Conservation (phyloP, 2,113 vertebrate genomes). For the Crotalus viridis region DNA sequence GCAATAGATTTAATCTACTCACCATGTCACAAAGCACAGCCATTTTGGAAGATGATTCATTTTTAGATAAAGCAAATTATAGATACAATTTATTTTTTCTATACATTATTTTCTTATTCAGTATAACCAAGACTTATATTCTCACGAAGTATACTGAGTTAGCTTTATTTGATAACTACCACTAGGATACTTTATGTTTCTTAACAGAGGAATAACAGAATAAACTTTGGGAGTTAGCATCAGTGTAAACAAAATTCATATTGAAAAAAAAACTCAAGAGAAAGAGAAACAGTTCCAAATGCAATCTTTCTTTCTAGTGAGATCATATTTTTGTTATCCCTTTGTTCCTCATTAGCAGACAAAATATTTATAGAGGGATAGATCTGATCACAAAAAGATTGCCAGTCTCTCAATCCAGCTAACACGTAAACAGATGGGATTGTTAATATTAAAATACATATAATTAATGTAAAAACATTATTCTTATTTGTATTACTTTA, state of each 20-base stretch:
- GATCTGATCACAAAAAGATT: neutral
- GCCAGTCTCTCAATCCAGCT: neutral
- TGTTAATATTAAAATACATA: neutral
- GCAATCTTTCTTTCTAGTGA: neutral
- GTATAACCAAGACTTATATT: no score
- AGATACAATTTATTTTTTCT: no score
- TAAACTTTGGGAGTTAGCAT: no score
- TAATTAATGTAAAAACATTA: neutral
- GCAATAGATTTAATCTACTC: neutral
- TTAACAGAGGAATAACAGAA: no score
- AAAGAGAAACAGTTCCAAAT: neutral
- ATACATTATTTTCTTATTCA: no score
- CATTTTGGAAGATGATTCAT: no score
- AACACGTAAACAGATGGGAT: neutral
- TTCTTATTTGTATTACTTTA: neutral
- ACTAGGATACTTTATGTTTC: no score
- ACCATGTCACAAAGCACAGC: no score
- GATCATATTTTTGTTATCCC: neutral
- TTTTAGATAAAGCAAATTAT: no score
- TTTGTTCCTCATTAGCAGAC: neutral
- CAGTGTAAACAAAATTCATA: no score
- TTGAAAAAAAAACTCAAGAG: neutral
- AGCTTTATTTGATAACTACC: no score
- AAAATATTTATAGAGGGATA: neutral
- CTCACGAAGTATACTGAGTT: no score